These are phyloP conservation scores for Drosophila sturtevanti DNA, from an alignment of 1,140 invertebrate genomes.

Conservation along the genomic window DNA sequence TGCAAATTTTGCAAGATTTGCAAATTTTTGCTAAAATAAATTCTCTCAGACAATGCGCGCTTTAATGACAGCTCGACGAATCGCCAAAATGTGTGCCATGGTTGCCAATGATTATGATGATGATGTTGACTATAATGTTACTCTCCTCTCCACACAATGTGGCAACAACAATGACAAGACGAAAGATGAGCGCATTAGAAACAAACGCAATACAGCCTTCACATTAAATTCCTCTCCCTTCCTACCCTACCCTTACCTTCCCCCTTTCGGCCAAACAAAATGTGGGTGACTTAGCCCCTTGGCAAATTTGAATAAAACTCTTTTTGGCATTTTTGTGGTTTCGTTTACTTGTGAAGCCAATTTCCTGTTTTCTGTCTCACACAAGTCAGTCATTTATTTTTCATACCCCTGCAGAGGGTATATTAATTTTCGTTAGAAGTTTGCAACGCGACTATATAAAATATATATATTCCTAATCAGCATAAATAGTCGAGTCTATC, in stretches of 20 bases:
- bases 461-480: no score
- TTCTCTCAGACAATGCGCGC: conserved; percentile 31
- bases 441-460: no score
- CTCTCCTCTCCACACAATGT: conserved; percentile 23
- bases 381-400: conserved; percentile 13
- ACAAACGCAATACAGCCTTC: conserved; percentile 34
- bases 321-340: conserved; percentile 63
- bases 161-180: conserved; percentile 40
- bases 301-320: conserved; percentile 61
- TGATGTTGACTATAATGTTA: conserved; percentile 31
- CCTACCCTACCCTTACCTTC: neutral
- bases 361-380: conserved; percentile 58
- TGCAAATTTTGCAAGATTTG: conserved; percentile 8
- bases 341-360: conserved; percentile 64
- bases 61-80: conserved; percentile 20
- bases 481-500: no score
- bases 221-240: conserved; percentile 3
- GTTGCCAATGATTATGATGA: conserved; percentile 15
- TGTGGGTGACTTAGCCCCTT: conserved; percentile 73
- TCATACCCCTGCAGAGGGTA: no score
- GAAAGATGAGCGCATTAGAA: conserved; percentile 51
- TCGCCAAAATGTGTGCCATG: conserved; percentile 42
- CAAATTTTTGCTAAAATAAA: conserved; percentile 19
- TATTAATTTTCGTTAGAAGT: no score
- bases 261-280: conserved; percentile 17